Base-by-base conservation (phyloP, 2,113 vertebrate species). In the Morone chrysops region DNA sequence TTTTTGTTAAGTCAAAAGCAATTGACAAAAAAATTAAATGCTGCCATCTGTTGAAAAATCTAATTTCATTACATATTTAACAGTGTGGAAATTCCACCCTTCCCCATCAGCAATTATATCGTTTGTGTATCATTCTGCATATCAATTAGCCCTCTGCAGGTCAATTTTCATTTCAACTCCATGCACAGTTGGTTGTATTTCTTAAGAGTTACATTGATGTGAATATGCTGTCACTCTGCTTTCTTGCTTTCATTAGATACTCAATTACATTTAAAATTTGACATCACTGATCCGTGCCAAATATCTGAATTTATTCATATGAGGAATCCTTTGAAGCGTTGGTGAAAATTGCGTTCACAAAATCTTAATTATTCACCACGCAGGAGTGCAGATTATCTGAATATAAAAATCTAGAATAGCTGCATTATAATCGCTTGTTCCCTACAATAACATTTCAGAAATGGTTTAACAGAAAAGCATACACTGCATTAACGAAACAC, bases 1-100 rank as follows among this genome's bases (percentile, higher is more conserved):
- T 81, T 70, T 54, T 75, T 69, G 57, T 69, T 31, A 47, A 86
- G 53, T 74, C 53, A 65, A 74, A 67, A 82, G 65, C 73, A 59
- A 76, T 70, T 14, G 31, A 70, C 31, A 22, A 85, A 76, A 78
- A 31, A 31, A 31, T 31, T 31, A 31, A 31, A 31, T 31, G 31
- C 31, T 5, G 20, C 77, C 74, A 77, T 89, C 69, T 87, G 86
- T 78, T 71, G 66, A 92, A 74, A 84, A 78, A 77, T 82, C 70
- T 77, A 51, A 90, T 90, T 87, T 87, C 54, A 90, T 90, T 82
- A 81, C 66, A 82, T 80, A 83, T 86, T 82, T 78, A 87, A 83
- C 81, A 82, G 71, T 38, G 50, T 57, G 59, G 72, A 86, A 87
- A 82, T 82, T 73, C 53, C 25, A 72, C 56, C 61, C 61, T 82